phyloP scores from a whole-genome alignment of 2,113 vertebrate species.

The Erythrocercus mccallii region DNA sequence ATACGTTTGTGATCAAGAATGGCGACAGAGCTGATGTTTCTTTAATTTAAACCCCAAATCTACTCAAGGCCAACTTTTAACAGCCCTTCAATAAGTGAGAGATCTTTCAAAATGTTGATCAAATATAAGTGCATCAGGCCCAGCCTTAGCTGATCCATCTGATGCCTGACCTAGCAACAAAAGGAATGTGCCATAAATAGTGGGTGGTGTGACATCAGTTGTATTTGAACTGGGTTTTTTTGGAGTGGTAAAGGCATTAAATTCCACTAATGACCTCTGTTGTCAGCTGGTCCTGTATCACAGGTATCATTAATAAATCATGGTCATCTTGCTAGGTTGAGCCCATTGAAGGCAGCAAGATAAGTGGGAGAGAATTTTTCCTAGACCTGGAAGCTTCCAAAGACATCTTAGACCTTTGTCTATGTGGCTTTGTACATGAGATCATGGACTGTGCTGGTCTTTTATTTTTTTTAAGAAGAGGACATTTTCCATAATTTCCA shows the following conservation, averaged over 20 bases:
- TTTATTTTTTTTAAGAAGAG: neutral
- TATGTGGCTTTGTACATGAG: neutral
- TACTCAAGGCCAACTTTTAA: neutral
- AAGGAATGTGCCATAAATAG: neutral
- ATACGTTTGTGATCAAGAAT: neutral
- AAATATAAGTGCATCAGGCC: neutral
- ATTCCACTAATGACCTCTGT: neutral
- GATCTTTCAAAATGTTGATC: neutral
- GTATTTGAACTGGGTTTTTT: neutral
- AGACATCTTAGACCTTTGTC: neutral
- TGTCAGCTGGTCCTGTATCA: neutral
- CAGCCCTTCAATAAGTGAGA: neutral
- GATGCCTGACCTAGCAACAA: neutral
- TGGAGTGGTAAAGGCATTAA: neutral
- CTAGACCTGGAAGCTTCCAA: neutral
- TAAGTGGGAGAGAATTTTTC: neutral
- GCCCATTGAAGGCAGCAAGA: neutral
- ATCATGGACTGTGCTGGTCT: rapidly evolving
- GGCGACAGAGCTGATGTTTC: neutral
- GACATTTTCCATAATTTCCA: neutral
- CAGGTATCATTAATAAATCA: neutral
- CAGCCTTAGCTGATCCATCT: neutral
- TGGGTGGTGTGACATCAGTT: neutral
- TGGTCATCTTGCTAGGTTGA: neutral
- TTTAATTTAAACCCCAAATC: neutral